These are phyloP conservation scores for Lutraria lutraria DNA, from an alignment of 2,888 invertebrate genomes.

Conservation along the genomic window DNA sequence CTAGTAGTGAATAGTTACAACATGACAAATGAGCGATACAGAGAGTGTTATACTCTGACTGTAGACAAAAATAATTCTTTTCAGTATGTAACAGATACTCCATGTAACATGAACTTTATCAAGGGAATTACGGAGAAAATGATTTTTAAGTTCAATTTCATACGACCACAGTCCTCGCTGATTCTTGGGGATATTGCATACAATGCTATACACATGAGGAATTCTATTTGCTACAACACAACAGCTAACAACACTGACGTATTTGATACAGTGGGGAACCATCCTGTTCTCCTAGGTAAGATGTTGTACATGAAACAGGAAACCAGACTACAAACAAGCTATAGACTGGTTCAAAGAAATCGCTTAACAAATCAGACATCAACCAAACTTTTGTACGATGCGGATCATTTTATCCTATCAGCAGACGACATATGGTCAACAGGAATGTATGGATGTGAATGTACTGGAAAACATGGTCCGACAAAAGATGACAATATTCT, in stretches of 20 bases:
- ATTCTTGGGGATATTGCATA: constrained; percentile 75
- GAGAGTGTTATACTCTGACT: constrained; percentile 72
- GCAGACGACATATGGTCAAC: constrained; percentile 80
- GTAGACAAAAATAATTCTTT: constrained; percentile 30
- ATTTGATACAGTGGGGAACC: neutral
- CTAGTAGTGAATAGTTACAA: constrained; percentile 58
- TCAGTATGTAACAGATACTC: constrained; percentile 29
- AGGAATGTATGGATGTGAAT: constrained; percentile 79
- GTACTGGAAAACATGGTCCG: constrained; percentile 75
- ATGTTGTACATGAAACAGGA: constrained; percentile 61
- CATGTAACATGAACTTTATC: constrained; percentile 54
- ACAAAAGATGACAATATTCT: constrained; percentile 35
- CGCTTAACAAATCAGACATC: constrained; percentile 41
- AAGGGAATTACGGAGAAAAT: constrained; percentile 48
- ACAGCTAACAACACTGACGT: constrained; percentile 51
- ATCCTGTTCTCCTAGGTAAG: constrained; percentile 43
- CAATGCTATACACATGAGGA: constrained; percentile 57
- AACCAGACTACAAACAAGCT: constrained; percentile 44
- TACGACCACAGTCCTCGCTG: constrained; percentile 55
- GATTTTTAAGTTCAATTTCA: constrained; percentile 62
- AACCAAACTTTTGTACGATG: constrained; percentile 48
- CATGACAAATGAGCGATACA: constrained; percentile 42
- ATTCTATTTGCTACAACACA: constrained; percentile 56
- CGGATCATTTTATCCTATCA: constrained; percentile 63
- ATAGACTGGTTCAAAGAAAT: constrained; percentile 60